phyloP scores from a whole-genome alignment of 2,797 vertebrate genomes.

The Octomys mimax region DNA sequence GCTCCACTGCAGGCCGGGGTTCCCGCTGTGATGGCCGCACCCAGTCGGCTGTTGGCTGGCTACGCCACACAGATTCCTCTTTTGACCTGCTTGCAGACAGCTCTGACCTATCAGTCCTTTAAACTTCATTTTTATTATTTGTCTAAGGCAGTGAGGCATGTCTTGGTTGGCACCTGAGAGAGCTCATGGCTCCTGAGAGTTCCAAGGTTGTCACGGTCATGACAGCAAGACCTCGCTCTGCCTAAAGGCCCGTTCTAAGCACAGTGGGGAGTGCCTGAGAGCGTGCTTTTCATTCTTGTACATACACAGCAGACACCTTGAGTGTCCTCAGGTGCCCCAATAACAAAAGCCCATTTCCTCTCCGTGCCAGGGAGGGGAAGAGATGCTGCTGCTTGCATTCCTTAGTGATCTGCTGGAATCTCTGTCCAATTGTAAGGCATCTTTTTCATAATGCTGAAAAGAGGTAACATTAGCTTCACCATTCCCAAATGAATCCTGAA shows the following conservation, averaged over 20 bases:
- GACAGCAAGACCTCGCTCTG: constrained; percentile 63
- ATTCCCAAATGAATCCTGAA: constrained; percentile 87
- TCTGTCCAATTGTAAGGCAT: constrained; percentile 76
- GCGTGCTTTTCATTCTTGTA: constrained; percentile 69
- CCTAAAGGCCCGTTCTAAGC: constrained; percentile 63
- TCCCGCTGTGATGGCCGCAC: constrained; percentile 58
- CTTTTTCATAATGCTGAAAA: constrained; percentile 84
- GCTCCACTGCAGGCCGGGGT: constrained; percentile 47
- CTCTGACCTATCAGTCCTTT: constrained; percentile 59
- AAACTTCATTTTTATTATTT: constrained; percentile 77
- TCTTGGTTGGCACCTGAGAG: constrained; percentile 47
- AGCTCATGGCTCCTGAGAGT: constrained; percentile 71
- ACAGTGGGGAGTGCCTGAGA: constrained; percentile 33
- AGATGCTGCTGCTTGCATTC: constrained; percentile 69
- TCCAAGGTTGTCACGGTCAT: constrained; percentile 69
- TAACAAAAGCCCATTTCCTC: constrained; percentile 56
- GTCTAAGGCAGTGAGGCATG: constrained; percentile 70
- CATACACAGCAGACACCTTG: constrained; percentile 49
- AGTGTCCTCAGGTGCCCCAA: constrained; percentile 79
- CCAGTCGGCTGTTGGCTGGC: constrained; percentile 60
- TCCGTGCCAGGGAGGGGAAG: constrained; percentile 19
- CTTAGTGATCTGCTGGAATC: constrained; percentile 50
- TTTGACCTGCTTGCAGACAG: constrained; percentile 69
- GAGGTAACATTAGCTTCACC: constrained; percentile 86
- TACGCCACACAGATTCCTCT: constrained; percentile 58